Base-by-base conservation (phyloP, 2,888 invertebrate genomes). In the Lamellibrachia columna region DNA sequence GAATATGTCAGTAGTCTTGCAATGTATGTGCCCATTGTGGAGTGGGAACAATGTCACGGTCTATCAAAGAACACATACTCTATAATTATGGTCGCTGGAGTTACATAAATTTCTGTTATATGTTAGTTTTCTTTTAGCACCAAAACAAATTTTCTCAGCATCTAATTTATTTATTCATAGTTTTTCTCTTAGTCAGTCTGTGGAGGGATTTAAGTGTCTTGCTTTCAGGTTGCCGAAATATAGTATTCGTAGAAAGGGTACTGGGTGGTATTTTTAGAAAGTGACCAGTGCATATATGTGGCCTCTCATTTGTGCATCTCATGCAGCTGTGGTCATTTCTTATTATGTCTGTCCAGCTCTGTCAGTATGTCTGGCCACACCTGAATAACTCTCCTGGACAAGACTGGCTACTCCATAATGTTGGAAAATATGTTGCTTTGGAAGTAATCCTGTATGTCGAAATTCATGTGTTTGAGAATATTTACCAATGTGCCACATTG, bases 271-370 rank as follows among this genome's bases (percentile, higher is more conserved):
- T 75, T 75, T n/a, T 75, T 75, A 22, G 75, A n/a, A 75, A 75
- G 75, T 75, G 75, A 75, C 75, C 75, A 22, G 22, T 75, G 22
- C 6, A 60, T 60, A 75, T 75, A 75, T 75, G 15, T 75, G 75
- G 75, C 75, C 75, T 75, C 75, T 75, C 75, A 22, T 75, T n/a
- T 75, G 75, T 15, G n/a, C 75, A 3, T 15, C 1, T 15, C 6
- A n/a, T 15, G 15, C 75, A 75, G 75, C 75, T 75, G 75, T 75
- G 75, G 75, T 75, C 75, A 75, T 75, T 75, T n/a, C 75, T 75
- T n/a, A 75, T 75, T 15, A 15, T 75, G 75, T 75, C 75, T 15
- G 22, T 11, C 15, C 75, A 75, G 15, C 75, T 75, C 22, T 75
- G 75, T 75, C n/a, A 22, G n/a, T 75, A n/a, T 75, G 75, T 75